phyloP scores from a whole-genome alignment of 2,797 vertebrate genomes.

The Acridotheres tristis region DNA sequence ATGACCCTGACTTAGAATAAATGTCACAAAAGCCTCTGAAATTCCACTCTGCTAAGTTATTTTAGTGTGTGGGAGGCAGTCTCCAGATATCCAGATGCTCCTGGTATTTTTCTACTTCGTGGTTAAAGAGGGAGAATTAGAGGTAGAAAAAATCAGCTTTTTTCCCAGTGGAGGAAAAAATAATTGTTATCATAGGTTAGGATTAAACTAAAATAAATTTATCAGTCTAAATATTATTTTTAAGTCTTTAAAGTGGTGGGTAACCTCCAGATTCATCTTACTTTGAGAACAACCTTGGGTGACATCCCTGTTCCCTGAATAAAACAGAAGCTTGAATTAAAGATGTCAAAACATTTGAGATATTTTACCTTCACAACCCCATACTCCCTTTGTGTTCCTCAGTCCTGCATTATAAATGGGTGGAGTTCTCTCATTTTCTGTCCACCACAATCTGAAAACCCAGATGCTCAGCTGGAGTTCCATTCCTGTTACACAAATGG shows the following conservation, averaged over 20 bases:
- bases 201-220: neutral
- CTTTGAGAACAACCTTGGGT: neutral
- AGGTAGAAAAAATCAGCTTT: neutral
- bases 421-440: neutral
- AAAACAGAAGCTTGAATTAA: neutral
- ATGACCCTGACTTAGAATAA: neutral
- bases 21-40: neutral
- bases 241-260: neutral
- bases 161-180: neutral
- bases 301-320: neutral
- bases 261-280: neutral
- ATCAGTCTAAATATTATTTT: neutral
- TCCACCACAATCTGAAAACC: neutral
- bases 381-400: neutral
- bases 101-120: rapidly evolving
- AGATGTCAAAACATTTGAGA: neutral
- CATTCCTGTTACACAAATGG: neutral
- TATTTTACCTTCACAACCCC: neutral
- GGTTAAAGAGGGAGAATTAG: neutral
- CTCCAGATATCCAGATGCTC: neutral
- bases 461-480: neutral
- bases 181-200: neutral
- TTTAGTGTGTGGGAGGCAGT: neutral
- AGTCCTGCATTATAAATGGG: neutral
- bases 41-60: neutral